These are phyloP conservation scores for Leptopilina clavipes DNA, from an alignment of 1,140 invertebrate species.

Conservation along the genomic window DNA sequence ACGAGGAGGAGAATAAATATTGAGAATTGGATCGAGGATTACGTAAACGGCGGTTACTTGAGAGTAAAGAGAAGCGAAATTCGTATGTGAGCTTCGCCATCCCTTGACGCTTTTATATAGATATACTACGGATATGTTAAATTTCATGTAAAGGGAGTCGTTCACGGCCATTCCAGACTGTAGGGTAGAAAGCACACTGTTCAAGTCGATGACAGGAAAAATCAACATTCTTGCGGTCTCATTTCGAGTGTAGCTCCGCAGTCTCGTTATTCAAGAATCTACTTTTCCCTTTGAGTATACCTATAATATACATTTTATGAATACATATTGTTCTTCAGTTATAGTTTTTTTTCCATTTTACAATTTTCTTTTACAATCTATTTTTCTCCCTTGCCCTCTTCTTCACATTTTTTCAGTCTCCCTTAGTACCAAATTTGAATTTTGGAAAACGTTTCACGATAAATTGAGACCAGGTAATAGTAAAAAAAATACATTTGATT, in stretches of 20 bases:
- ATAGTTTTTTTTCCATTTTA: neutral
- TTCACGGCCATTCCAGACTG: neutral
- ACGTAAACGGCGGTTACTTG: conserved; percentile 30
- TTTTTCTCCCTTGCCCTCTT: no score
- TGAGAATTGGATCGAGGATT: conserved; percentile 27
- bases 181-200: neutral
- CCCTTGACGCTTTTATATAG: neutral
- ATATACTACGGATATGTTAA: neutral
- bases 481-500: no score
- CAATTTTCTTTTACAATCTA: neutral
- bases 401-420: no score
- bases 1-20: conserved; percentile 28
- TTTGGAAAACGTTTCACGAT: no score
- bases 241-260: neutral
- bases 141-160: neutral
- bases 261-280: neutral
- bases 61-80: conserved; percentile 27
- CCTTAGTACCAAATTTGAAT: no score
- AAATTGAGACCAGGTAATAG: no score
- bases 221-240: conserved; percentile 1
- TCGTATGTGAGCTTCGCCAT: neutral
- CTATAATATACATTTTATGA: no score
- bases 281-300: neutral
- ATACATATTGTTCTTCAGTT: no score
- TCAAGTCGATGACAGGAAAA: neutral